phyloP scores from a whole-genome alignment of 1,140 invertebrate genomes.

The Pentalonia nigronervosa region DNA sequence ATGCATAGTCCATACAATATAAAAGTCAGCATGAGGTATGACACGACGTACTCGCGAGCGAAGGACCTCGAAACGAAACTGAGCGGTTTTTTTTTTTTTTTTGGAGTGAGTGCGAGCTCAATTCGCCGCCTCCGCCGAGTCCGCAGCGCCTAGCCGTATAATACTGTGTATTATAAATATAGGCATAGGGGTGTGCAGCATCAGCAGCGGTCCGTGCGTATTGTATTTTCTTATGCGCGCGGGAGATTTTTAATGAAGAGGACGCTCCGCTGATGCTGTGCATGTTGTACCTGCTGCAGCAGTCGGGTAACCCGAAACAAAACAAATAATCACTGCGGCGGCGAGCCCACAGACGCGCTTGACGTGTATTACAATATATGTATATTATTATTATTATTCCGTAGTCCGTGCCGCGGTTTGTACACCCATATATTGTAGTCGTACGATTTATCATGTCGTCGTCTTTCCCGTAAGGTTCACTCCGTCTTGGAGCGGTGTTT shows the following conservation, averaged over 20 bases:
- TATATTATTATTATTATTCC: not conserved
- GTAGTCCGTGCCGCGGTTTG: not conserved
- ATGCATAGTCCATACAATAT: not conserved
- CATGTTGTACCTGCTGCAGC: not conserved
- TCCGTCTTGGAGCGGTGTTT: not conserved
- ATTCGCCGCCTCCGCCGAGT: not conserved
- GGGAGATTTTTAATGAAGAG: not conserved
- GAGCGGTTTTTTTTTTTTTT: not conserved
- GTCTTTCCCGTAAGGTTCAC: not conserved
- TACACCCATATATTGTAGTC: not conserved
- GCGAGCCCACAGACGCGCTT: too few relatives aligned
- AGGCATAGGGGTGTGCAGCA: too few relatives aligned
- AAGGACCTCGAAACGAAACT: not conserved
- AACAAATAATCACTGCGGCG: slow-evolving; percentile 16
- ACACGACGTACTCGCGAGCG: not conserved
- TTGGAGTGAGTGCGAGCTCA: not conserved
- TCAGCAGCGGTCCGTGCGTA: not conserved
- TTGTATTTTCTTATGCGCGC: not conserved
- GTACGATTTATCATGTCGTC: not conserved
- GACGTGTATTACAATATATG: not conserved
- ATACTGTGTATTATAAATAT: too few relatives aligned
- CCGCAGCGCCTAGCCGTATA: not conserved
- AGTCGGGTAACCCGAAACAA: slow-evolving; percentile 24
- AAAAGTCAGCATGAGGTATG: too few relatives aligned
- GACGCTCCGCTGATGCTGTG: not conserved